Evolutionary conservation across 2,797 vertebrate genomes (phyloP).

Genomic region (Manis javanica): DNA sequence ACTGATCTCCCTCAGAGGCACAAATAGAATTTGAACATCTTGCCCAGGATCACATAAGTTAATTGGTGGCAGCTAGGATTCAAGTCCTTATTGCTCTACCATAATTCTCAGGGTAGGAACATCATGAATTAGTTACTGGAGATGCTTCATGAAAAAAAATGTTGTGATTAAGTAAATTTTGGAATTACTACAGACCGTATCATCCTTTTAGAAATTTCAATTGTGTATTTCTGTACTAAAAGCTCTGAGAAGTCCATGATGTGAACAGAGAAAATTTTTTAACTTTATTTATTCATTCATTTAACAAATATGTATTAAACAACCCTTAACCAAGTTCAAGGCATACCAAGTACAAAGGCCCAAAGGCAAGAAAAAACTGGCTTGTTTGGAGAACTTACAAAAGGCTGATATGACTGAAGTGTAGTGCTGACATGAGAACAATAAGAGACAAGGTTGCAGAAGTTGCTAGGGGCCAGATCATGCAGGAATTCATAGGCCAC

Average conservation of each 20-base stretch:
- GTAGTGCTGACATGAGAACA: background rate
- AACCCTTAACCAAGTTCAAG: background rate
- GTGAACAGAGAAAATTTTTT: background rate
- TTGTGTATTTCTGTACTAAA: background rate
- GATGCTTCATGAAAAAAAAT: background rate
- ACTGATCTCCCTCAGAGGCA: background rate
- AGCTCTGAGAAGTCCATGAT: background rate
- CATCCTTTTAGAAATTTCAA: background rate
- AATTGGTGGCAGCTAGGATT: background rate
- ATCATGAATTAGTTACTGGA: background rate
- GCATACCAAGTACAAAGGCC: background rate
- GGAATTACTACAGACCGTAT: background rate
- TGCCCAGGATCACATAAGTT: background rate
- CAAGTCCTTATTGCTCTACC: background rate
- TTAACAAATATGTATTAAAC: background rate
- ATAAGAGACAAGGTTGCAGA: background rate
- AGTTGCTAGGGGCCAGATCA: background rate
- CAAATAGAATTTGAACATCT: background rate
- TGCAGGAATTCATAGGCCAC: background rate
- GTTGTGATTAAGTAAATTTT: background rate
- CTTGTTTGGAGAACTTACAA: background rate
- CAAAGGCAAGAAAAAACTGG: background rate
- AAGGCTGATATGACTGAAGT: background rate
- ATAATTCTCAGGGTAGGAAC: background rate
- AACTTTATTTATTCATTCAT: background rate